A percentile compares a stretch with the other conserved stretches of the same genome.
Evolutionary conservation across 2,888 invertebrate genomes (phyloP).

Genomic region (Allophyes oxyacanthae): DNA sequence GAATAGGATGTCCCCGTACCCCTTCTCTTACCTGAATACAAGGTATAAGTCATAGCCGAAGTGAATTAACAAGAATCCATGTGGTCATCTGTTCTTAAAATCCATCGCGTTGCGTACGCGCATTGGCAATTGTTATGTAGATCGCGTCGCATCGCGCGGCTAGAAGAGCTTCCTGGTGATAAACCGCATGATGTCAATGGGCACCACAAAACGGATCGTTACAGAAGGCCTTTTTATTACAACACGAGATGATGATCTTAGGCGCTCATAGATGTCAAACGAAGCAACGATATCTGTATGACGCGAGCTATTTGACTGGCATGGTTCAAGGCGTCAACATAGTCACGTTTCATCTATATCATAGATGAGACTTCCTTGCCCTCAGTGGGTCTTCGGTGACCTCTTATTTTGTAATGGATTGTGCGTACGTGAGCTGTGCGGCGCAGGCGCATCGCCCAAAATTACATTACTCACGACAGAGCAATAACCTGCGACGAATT

Average conservation of each 20-base stretch:
- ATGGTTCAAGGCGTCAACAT: not conserved
- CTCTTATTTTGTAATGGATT: not conserved
- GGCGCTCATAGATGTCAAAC: not conserved
- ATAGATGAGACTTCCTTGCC: not conserved
- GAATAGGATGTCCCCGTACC: no score
- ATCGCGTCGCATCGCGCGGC: conserved; percentile 9
- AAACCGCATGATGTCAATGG: conserved; percentile 28
- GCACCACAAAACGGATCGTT: not conserved
- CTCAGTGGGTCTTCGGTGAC: conserved; percentile 23
- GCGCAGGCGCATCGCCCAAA: conserved; percentile 39
- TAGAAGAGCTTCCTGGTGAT: conserved; percentile 33
- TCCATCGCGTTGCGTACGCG: not conserved
- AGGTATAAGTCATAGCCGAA: not conserved
- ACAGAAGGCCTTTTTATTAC: conserved; percentile 11
- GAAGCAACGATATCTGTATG: not conserved
- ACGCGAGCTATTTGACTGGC: not conserved
- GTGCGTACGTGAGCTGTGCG: conserved; percentile 46
- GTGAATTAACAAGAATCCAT: conserved; percentile 10
- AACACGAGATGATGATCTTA: not conserved
- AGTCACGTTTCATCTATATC: not conserved
- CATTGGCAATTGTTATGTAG: conserved; percentile 35
- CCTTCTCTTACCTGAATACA: not conserved
- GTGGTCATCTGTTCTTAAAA: conserved; percentile 12
- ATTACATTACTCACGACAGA: conserved; percentile 9
- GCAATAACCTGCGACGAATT: conserved; percentile 25